These are phyloP conservation scores for Otolemur crassicaudatus DNA, from an alignment of 2,797 vertebrate genomes.

Conservation along the genomic window DNA sequence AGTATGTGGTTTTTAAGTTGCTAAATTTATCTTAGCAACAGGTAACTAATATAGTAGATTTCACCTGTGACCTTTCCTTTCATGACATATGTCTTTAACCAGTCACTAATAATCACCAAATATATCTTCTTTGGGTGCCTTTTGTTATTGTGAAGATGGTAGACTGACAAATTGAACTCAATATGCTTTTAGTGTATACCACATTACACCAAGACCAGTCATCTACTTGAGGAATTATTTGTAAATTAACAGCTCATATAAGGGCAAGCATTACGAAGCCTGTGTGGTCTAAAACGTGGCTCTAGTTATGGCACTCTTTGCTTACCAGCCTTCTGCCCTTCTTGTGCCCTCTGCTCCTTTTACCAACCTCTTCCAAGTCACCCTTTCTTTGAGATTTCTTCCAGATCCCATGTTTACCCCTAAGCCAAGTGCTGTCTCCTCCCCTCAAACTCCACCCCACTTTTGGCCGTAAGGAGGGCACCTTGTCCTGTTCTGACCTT, in stretches of 20 bases:
- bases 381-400: not conserved
- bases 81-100: not conserved
- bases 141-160: not conserved
- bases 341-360: not conserved
- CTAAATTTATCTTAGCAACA: not conserved
- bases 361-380: not conserved
- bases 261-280: not conserved
- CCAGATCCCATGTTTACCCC: not conserved
- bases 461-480: not conserved
- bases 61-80: not conserved
- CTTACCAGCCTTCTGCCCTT: not conserved
- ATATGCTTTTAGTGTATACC: not conserved
- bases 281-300: not conserved
- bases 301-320: not conserved
- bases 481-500: not conserved
- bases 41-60: not conserved
- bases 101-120: not conserved
- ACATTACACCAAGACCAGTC: not conserved
- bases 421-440: not conserved
- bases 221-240: not conserved
- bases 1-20: not conserved
- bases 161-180: not conserved
- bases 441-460: accelerated
- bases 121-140: not conserved
- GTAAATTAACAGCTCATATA: not conserved